phyloP scores from a whole-genome alignment of 2,113 vertebrate species.

The Hemiprocne comata region DNA sequence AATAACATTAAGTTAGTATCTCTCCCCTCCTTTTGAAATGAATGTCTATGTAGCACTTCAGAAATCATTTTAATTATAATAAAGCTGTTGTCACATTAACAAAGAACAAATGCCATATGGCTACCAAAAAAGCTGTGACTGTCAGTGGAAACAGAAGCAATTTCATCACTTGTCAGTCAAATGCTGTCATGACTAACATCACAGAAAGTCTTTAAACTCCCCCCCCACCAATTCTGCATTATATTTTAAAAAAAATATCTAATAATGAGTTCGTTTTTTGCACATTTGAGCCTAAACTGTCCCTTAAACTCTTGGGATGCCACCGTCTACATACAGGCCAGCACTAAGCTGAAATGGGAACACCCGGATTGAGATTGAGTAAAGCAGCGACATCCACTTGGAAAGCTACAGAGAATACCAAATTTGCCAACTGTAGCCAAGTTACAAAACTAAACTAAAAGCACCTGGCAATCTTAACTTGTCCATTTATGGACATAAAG shows the following conservation, averaged over 20 bases:
- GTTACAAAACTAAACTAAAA: neutral
- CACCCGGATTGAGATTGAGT: neutral
- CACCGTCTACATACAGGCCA: neutral
- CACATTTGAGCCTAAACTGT: neutral
- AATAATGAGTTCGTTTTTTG: neutral
- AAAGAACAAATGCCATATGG: neutral
- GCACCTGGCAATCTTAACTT: neutral
- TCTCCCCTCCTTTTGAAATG: neutral
- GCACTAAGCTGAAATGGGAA: neutral
- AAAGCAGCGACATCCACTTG: neutral
- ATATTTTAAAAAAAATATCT: neutral
- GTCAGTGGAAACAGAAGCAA: slow-evolving; percentile 3
- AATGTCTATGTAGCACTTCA: neutral
- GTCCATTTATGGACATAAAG: neutral
- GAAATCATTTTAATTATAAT: slow-evolving; percentile 1
- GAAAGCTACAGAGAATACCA: neutral
- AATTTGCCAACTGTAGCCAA: neutral
- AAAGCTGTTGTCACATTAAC: neutral
- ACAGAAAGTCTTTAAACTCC: neutral
- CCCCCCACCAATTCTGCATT: neutral
- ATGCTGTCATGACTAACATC: neutral
- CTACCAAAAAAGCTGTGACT: neutral
- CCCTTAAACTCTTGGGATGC: neutral
- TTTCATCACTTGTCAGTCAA: slow-evolving; percentile 6
- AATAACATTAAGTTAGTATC: neutral